These are phyloP conservation scores for Bacillus rossius DNA, from an alignment of 1,140 invertebrate genomes.

Conservation along the genomic window DNA sequence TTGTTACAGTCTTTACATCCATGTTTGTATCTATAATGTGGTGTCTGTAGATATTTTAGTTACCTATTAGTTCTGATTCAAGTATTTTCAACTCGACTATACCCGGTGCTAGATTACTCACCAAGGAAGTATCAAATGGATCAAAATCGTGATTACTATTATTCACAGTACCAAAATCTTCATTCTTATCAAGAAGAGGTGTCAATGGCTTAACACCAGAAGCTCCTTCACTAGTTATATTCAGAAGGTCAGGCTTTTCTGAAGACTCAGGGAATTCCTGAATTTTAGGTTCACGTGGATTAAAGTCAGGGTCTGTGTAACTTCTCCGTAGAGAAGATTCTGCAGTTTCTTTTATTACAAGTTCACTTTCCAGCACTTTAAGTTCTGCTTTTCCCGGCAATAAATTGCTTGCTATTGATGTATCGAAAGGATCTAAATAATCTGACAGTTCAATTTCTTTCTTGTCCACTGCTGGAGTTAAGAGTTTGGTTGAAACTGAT, in stretches of 20 bases:
- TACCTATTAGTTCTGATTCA: conserved; percentile 59
- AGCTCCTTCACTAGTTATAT: neutral
- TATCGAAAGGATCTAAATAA: conserved; percentile 74
- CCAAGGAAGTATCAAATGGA: conserved; percentile 77
- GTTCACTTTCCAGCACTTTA: conserved; percentile 64
- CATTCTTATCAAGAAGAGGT: conserved; percentile 44
- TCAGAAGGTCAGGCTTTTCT: conserved; percentile 7
- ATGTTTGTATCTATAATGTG: neutral
- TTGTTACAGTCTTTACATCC: conserved; percentile 13
- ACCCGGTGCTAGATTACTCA: conserved; percentile 64
- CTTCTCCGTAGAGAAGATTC: conserved; percentile 11
- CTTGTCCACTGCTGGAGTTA: conserved; percentile 33
- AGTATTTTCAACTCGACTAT: conserved; percentile 69
- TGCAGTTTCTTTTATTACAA: conserved; percentile 32
- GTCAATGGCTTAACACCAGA: conserved; percentile 51
- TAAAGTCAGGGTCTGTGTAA: conserved; percentile 20
- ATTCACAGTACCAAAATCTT: conserved; percentile 20
- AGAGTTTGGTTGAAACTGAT: conserved; percentile 25
- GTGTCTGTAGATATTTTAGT: neutral
- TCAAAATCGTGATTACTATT: conserved; percentile 46
- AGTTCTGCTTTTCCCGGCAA: conserved; percentile 66
- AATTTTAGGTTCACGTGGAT: conserved; percentile 9
- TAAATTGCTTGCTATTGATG: conserved; percentile 64
- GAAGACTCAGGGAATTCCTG: neutral
- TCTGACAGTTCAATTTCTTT: conserved; percentile 35